phyloP scores from a whole-genome alignment of 92 coral and sea anemone species.

The Ricordea florida region DNA sequence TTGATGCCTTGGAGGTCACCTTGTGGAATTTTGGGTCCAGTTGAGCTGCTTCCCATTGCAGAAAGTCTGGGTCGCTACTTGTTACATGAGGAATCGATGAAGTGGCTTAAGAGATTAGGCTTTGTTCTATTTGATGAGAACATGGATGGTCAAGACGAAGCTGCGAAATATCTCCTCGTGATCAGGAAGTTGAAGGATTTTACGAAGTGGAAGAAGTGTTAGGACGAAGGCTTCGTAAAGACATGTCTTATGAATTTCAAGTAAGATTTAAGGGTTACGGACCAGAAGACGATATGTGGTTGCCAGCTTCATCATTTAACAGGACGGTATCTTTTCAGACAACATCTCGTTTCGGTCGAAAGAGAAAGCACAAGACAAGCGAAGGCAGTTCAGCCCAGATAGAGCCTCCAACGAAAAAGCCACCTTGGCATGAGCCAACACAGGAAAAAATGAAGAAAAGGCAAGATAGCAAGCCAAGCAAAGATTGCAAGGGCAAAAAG shows the following conservation, averaged over 20 bases:
- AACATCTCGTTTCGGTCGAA: constrained; percentile 26
- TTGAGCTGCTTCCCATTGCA: constrained; percentile 14
- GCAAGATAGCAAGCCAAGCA: neutral
- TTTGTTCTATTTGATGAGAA: constrained; percentile 25
- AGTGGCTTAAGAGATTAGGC: constrained; percentile 3
- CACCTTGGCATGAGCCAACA: neutral
- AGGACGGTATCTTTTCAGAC: constrained; percentile 18
- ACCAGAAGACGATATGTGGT: constrained; percentile 61
- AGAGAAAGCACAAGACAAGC: constrained; percentile 35
- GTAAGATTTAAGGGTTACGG: constrained; percentile 56
- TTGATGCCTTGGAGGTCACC: constrained; percentile 34
- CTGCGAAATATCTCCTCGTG: neutral
- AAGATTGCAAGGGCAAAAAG: neutral
- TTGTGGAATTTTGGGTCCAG: constrained; percentile 14
- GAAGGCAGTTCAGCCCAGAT: constrained; percentile 2
- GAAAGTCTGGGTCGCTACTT: neutral
- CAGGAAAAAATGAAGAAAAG: neutral
- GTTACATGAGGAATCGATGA: constrained; percentile 8
- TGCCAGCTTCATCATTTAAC: constrained; percentile 55
- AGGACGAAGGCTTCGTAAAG: neutral
- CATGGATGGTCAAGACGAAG: neutral
- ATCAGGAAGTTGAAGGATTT: constrained; percentile 32
- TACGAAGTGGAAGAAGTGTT: constrained; percentile 47
- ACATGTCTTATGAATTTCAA: constrained; percentile 28
- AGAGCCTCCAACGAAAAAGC: constrained; percentile 1